Base-by-base conservation (phyloP, 2,113 vertebrate species). In the Colossoma macropomum region DNA sequence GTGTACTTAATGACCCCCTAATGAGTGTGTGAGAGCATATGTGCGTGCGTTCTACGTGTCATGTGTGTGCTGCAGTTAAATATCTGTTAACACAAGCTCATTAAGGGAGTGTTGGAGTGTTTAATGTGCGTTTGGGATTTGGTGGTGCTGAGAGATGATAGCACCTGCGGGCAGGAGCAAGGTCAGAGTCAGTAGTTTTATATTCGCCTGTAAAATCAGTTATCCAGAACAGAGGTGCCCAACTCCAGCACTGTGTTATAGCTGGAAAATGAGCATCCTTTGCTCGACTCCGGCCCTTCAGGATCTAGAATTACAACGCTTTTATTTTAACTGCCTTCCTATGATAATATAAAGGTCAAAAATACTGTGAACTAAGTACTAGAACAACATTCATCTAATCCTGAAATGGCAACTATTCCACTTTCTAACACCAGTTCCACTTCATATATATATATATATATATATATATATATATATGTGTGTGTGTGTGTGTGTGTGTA, bases 51-150 rank as follows among this genome's bases (percentile, higher is more conserved):
- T 77, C 19, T 28, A 21, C 28, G 34, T 50, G 17, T 48, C 7
- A 7, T 45, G 21, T 27, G 41, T 21, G 38, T 19, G 38, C 21
- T 38, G n/a, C 38, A 50, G 56, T 27, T 48, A 62, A 48, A n/a
- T 69, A 25, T 81, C 79, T 74, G 69, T 81, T 81, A 81, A 81
- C 79, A 73, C 70, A 27, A 25, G 21, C 54, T 73, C 79, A 73
- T 81, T 80, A 48, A 73, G 70, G 25, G 63, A 74, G 59, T 73
- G 79, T 32, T 81, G 60, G 13, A 73, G 19, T 27, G 48, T 65
- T 41, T 50, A 38, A 21, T 7, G 27, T 63, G 56, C 56, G 48
- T 73, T 27, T 50, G 79, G 59, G 13, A 81, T 73, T 63, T 28
- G 38, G 59, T 32, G 11, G 79, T 73, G 79, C 21, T 74, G 79